phyloP scores from a whole-genome alignment of 2,113 vertebrate genomes.

The Hydropotes inermis region DNA sequence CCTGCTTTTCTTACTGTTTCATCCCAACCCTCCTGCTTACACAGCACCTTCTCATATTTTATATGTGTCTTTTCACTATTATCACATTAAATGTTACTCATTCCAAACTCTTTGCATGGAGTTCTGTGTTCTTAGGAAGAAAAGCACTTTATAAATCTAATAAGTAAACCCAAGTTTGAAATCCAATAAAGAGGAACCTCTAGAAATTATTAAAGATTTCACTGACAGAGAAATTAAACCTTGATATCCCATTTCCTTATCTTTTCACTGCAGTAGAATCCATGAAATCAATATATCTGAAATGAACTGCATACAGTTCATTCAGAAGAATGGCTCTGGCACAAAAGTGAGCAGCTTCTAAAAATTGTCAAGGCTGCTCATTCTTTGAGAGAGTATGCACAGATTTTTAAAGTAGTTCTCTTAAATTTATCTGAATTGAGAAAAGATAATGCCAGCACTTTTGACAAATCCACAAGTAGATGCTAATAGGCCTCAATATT shows the following conservation, averaged over 20 bases:
- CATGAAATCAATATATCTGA: constrained; percentile 48
- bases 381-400: neutral
- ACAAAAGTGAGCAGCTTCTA: neutral
- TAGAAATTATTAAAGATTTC: constrained; percentile 53
- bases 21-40: neutral
- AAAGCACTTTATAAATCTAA: constrained; percentile 43
- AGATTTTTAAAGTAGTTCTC: neutral
- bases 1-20: neutral
- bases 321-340: neutral
- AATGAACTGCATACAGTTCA: neutral
- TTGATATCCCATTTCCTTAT: constrained; percentile 30
- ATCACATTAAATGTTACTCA: constrained; percentile 32
- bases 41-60: neutral
- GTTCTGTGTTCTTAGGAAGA: constrained; percentile 12
- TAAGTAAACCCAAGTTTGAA: constrained; percentile 36
- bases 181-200: constrained; percentile 37
- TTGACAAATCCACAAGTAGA: neutral
- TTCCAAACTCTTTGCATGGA: constrained; percentile 25
- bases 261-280: constrained; percentile 28
- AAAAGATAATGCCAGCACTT: neutral
- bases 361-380: neutral
- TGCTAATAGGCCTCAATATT: neutral
- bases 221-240: constrained; percentile 43
- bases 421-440: neutral
- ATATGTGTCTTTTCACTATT: neutral